Evolutionary conservation across 2,888 invertebrate species (phyloP), one percentile per base, ranked within the genome.

Genomic region (Plebejus anna): DNA sequence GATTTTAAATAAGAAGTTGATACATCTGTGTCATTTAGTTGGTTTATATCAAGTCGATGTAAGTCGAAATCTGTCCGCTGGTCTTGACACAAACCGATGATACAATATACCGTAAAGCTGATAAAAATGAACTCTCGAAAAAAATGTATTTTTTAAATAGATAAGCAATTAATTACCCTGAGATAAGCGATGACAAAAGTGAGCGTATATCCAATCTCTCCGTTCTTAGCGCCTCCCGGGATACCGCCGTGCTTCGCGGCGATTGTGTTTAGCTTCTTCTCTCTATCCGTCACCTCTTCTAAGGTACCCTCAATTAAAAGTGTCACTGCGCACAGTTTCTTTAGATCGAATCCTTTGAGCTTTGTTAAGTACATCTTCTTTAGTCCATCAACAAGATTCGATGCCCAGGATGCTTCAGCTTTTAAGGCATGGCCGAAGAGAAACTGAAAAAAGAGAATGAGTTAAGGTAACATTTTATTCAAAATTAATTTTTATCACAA

Each of bases 161-260:
- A 22, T 22, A 22, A 22, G 22, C 22, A 22, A 22, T 22, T 0
- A 22, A 22, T 22, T 22, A 22, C 22, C 22, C 99, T 95, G 70
- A 99, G 96, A 87, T 99, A 99, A 11, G 99, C 99, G 80, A 99
- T 99, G 78, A 99, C 98, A 88, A 99, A 99, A 0, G 99, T 99
- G 71, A 99, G 94, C 84, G 98, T 97, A 86, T 99, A 99, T 3
- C 99, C 99, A 61, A 98, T 95, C 87, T 98, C 97, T 0, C 99
- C 99, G 85, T 99, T 99, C 76, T 96, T 96, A 70, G 98, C 97
- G 0, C 99, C 99, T 0, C 98, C 99, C 0, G 98, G 96, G 47
- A 99, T 93, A 0, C 99, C 99, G 0, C 97, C 96, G 86, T 94
- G 96, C 78, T 95, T 88, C 1, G 95, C 94, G 0, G 98, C 98